A percentile compares a stretch with the other conserved stretches of the same genome.
Conservation (phyloP, 2,797 vertebrate species). For the Pristis pectinata region DNA sequence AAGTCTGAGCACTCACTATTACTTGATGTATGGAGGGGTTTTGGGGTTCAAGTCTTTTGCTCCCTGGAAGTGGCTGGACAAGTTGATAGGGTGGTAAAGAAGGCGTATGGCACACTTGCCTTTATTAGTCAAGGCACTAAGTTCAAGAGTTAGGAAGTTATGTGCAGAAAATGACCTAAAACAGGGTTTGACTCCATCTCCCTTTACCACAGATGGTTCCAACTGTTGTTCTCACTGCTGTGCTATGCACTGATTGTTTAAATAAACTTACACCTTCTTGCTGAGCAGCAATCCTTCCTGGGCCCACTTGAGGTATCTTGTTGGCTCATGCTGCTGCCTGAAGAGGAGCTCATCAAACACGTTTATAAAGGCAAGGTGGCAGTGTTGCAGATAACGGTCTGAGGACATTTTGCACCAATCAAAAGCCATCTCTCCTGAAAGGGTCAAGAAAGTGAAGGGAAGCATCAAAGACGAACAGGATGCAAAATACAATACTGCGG, state of each 20-base stretch:
- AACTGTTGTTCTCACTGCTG: background rate
- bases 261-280: slow-evolving; percentile 26
- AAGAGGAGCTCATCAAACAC: slow-evolving; percentile 23
- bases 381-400: background rate
- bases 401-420: background rate
- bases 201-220: no score
- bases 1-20: no score
- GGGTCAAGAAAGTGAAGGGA: background rate
- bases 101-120: no score
- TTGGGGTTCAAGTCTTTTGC: no score
- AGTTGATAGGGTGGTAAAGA: no score
- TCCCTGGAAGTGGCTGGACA: no score
- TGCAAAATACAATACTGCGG: background rate
- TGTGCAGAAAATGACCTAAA: no score
- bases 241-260: background rate
- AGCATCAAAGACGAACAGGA: background rate
- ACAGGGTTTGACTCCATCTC: background rate
- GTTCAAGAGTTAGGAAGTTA: no score
- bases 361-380: slow-evolving; percentile 16
- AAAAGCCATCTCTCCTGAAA: background rate
- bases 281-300: slow-evolving; percentile 26
- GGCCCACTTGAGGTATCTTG: slow-evolving; percentile 20
- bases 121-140: no score
- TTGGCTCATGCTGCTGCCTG: slow-evolving; percentile 1
- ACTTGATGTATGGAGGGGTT: no score